These are phyloP conservation scores for Pseudorectes ferrugineus DNA, from an alignment of 2,113 vertebrate genomes.

Conservation along the genomic window DNA sequence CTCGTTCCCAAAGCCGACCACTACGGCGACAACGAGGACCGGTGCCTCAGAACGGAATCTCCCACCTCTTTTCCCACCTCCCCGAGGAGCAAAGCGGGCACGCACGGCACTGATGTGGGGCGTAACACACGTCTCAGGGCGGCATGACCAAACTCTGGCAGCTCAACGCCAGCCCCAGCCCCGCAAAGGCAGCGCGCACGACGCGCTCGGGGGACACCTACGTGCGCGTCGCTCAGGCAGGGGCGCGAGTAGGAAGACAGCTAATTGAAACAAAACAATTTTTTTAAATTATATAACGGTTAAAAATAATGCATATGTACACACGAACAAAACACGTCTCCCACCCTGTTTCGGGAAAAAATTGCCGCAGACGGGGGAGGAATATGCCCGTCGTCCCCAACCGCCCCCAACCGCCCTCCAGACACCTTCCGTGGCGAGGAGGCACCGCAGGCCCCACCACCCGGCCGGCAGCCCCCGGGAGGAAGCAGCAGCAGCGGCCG, in stretches of 20 bases:
- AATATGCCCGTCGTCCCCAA: neutral
- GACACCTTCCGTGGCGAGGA: neutral
- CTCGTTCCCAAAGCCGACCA: neutral
- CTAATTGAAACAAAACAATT: neutral
- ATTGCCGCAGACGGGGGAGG: neutral
- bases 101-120: rapidly evolving
- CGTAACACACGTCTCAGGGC: rapidly evolving
- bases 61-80: neutral
- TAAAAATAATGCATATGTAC: neutral
- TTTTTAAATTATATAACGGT: neutral
- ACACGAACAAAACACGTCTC: neutral
- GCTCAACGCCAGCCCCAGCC: neutral
- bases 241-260: neutral
- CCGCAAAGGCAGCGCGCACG: neutral
- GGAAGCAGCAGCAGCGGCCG: neutral
- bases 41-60: neutral
- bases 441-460: neutral
- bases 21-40: rapidly evolving
- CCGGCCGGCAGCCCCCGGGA: neutral
- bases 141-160: rapidly evolving
- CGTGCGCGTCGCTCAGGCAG: neutral
- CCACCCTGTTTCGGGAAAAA: neutral
- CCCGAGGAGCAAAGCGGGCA: neutral
- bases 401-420: neutral
- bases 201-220: neutral